Conservation (phyloP, 1,140 invertebrate species). For the Scaptomyza montana region DNA sequence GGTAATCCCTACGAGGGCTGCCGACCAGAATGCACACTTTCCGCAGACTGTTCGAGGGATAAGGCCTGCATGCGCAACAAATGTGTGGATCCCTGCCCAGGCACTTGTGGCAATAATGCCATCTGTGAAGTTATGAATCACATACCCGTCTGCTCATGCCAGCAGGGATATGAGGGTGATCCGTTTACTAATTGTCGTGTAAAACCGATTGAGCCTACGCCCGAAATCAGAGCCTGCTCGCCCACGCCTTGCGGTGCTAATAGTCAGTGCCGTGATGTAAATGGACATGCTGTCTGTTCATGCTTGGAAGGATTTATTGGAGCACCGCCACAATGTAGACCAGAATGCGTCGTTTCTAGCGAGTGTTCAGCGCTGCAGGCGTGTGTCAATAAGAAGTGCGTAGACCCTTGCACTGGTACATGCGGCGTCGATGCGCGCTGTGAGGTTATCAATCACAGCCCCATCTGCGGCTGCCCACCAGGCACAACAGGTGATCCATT, state of each 20-base stretch:
- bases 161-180: slow-evolving; percentile 90
- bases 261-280: slow-evolving; percentile 89
- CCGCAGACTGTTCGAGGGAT: slow-evolving; percentile 91
- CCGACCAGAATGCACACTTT: slow-evolving; percentile 91
- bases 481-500: slow-evolving; percentile 94
- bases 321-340: slow-evolving; percentile 90
- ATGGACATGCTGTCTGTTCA: slow-evolving; percentile 91
- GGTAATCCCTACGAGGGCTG: slow-evolving; percentile 93
- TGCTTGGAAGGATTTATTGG: slow-evolving; percentile 91
- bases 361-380: slow-evolving; percentile 92
- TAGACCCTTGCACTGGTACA: slow-evolving; percentile 92
- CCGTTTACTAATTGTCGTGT: slow-evolving; percentile 89
- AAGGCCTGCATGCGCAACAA: slow-evolving; percentile 92
- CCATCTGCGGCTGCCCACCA: slow-evolving; percentile 91
- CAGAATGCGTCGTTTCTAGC: slow-evolving; percentile 92
- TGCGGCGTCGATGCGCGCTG: slow-evolving; percentile 93
- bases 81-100: slow-evolving; percentile 91
- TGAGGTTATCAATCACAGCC: slow-evolving; percentile 93
- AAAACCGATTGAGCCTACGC: slow-evolving; percentile 81
- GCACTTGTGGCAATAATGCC: slow-evolving; percentile 92
- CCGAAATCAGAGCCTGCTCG: slow-evolving; percentile 90
- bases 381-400: slow-evolving; percentile 93
- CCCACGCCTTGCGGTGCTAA: slow-evolving; percentile 88
- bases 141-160: slow-evolving; percentile 92
- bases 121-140: slow-evolving; percentile 93